A percentile compares a stretch with the other conserved stretches of the same genome.
These are phyloP conservation scores for Neosilurus mollespiculum DNA, from an alignment of 2,797 vertebrate genomes.

Conservation along the genomic window DNA sequence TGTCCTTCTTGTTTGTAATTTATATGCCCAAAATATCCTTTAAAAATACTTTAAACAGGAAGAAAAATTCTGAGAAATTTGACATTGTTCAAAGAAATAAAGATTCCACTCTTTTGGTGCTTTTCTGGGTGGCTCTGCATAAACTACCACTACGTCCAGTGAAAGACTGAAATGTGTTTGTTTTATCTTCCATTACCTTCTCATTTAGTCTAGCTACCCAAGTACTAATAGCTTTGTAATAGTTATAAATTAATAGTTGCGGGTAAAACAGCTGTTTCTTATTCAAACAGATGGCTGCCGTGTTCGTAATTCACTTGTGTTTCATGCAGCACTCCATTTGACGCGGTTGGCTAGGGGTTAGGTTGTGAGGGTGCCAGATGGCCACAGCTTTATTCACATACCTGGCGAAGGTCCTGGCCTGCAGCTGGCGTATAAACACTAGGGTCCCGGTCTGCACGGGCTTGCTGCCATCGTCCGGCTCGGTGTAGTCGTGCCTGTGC, in stretches of 20 bases:
- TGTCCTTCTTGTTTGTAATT: neutral
- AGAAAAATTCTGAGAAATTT: neutral
- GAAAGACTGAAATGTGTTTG: too few relatives aligned
- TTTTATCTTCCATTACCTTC: too few relatives aligned
- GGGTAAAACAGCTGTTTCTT: neutral
- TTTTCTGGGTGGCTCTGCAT: too few relatives aligned
- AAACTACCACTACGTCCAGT: too few relatives aligned
- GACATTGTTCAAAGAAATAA: too few relatives aligned
- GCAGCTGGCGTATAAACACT: constrained; percentile 87
- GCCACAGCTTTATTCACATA: constrained; percentile 60
- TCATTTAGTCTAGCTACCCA: neutral
- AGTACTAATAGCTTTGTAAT: neutral
- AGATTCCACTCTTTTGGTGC: too few relatives aligned
- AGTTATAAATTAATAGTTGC: neutral
- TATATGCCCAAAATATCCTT: neutral
- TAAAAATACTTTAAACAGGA: neutral
- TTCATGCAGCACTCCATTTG: neutral
- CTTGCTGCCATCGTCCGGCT: constrained; percentile 85
- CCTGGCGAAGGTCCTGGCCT: constrained; percentile 86
- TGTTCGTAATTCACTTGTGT: neutral
- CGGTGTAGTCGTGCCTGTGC: constrained; percentile 97
- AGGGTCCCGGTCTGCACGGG: constrained; percentile 93
- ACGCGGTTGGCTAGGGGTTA: neutral
- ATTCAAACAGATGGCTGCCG: neutral
- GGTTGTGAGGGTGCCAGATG: neutral